Conservation (phyloP, 2,113 vertebrate species). For the Prolemur simus region DNA sequence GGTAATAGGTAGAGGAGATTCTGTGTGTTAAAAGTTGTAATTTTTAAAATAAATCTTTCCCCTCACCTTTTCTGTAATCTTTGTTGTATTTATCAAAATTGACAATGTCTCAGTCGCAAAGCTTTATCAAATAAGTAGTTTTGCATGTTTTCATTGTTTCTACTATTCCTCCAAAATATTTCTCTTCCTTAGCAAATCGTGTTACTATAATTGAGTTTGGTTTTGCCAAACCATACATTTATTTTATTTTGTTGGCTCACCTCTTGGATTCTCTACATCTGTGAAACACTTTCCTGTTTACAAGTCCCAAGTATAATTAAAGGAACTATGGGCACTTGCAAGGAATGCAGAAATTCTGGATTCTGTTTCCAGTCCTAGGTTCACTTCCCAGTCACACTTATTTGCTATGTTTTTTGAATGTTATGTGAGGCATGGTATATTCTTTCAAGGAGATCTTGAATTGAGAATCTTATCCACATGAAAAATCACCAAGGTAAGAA, state of each 20-base stretch:
- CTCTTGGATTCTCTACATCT: constrained; percentile 66
- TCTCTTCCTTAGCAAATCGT: constrained; percentile 26
- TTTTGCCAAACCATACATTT: constrained; percentile 58
- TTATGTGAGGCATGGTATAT: constrained; percentile 45
- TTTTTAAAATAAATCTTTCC: constrained; percentile 37
- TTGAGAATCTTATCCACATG: constrained; percentile 45
- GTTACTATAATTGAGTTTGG: constrained; percentile 48
- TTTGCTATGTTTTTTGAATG: constrained; percentile 65
- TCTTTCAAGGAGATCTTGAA: constrained; percentile 37
- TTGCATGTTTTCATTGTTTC: constrained; percentile 28
- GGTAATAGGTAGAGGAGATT: not conserved
- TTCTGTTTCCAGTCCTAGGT: constrained; percentile 60
- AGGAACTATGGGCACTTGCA: constrained; percentile 72
- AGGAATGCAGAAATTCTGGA: constrained; percentile 76
- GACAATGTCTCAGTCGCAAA: constrained; percentile 12
- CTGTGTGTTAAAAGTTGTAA: not conserved
- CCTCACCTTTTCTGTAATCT: not conserved
- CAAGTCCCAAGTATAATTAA: constrained; percentile 61
- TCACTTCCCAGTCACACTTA: constrained; percentile 73
- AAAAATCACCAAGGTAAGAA: constrained; percentile 62
- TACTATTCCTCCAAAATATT: constrained; percentile 42
- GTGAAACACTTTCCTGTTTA: constrained; percentile 76
- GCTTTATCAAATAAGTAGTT: constrained; percentile 57
- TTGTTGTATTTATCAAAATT: constrained; percentile 57
- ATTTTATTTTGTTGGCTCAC: constrained; percentile 58